Evolutionary conservation across 2,888 invertebrate genomes (phyloP), one percentile per base, ranked within the genome.

Genomic region (Xylota sylvarum): DNA sequence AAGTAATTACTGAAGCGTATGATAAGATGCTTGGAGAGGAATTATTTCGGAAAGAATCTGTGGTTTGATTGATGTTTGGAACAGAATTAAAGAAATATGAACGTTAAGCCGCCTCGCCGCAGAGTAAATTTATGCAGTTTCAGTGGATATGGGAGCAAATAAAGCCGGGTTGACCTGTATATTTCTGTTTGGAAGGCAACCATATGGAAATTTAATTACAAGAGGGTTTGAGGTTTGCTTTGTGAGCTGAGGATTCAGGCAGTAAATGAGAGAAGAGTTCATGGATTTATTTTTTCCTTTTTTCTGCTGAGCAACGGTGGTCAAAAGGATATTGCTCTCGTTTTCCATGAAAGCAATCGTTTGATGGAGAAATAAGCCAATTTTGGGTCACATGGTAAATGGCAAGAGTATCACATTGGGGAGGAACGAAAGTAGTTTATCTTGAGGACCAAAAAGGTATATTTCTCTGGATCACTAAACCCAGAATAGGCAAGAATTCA

Each of bases 1-100:
- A 32, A n/a, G 43, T 58, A 70, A 70, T 64, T 55, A 62, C 52
- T 64, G 62, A 43, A 74, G 73, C 62, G 62, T 62, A 40, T 55
- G 40, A 74, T 50, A 52, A 30, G 52, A 40, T 46, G 35, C 17
- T 23, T 35, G 32, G 30, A 14, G 55, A 12, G 7, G 14, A 52
- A 5, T 30, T 55, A 70, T 17, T 56, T 67, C n/a, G 23, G 10
- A 37, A 50, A 10, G 17, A 52, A 23, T 50, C 7, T 52, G 52
- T 12, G 67, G 37, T 52, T 50, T 40, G 40, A 43, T 62, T 62
- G 62, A 46, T 40, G 62, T 43, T 40, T n/a, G 43, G 37, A 52
- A 17, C 2, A 19, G 37, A 64, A 60, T 23, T 64, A 32, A 46
- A 64, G 52, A 46, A 35, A 35, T 6, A 37, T 30, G 64, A 14